phyloP scores from a whole-genome alignment of 2,888 invertebrate species.

The Platerodrilus igneus region DNA sequence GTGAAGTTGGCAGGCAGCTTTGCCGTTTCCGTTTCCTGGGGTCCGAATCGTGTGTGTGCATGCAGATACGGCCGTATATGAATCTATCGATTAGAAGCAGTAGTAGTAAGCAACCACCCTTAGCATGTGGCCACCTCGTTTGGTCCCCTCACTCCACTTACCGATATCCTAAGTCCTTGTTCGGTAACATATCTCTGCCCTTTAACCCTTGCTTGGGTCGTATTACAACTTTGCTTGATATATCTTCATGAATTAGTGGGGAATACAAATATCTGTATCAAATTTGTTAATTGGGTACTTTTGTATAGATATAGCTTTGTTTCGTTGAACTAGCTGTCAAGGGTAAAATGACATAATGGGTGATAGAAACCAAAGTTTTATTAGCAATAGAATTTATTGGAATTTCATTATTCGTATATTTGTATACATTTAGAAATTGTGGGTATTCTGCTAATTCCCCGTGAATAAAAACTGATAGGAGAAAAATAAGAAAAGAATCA shows the following conservation, averaged over 20 bases:
- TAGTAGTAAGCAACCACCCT: slow-evolving; percentile 36
- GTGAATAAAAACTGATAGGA: too few species aligned
- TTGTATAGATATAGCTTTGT: too few species aligned
- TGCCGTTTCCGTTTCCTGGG: slow-evolving; percentile 39
- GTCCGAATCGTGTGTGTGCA: slow-evolving; percentile 42
- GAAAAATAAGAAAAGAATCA: too few species aligned
- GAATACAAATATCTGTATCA: slow-evolving; percentile 18
- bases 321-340: too few species aligned
- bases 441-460: too few species aligned
- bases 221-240: slow-evolving; percentile 34
- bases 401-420: too few species aligned
- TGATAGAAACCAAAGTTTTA: too few species aligned
- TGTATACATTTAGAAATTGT: too few species aligned
- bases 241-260: slow-evolving; percentile 22
- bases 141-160: slow-evolving; percentile 24
- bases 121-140: slow-evolving; percentile 35
- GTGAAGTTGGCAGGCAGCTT: slow-evolving; percentile 31
- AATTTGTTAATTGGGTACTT: slow-evolving; percentile 21
- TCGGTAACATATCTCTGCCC: slow-evolving; percentile 33
- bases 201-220: slow-evolving; percentile 33
- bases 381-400: too few species aligned
- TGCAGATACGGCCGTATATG: slow-evolving; percentile 44
- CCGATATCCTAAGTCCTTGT: slow-evolving; percentile 30
- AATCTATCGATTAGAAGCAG: slow-evolving; percentile 44
- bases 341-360: too few species aligned